phyloP scores from a whole-genome alignment of 2,888 invertebrate genomes.

The Calephelis perditalis region DNA sequence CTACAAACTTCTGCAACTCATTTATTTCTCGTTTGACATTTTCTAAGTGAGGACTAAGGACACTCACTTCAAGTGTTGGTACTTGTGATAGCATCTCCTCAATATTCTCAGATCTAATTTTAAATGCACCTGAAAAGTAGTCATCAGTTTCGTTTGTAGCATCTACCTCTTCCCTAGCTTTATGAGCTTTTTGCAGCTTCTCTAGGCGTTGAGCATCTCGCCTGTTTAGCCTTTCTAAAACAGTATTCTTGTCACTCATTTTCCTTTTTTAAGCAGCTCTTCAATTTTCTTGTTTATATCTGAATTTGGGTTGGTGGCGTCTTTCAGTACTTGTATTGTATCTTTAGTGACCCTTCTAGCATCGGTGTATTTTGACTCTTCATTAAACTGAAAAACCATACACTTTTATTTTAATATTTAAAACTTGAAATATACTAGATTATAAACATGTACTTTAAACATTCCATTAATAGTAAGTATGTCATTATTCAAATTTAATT shows the following conservation, averaged over 20 bases:
- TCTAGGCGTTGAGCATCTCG: conserved; percentile 82
- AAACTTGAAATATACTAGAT: no score
- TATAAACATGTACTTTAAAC: neutral
- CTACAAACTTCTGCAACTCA: conserved; percentile 86
- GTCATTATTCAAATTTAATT: no score
- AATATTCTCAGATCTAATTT: conserved; percentile 81
- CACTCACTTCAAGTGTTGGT: conserved; percentile 65
- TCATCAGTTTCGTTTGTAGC: conserved; percentile 83
- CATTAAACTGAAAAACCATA: conserved; percentile 51
- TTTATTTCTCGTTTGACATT: conserved; percentile 85
- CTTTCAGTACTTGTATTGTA: conserved; percentile 59
- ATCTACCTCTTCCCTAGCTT: conserved; percentile 79
- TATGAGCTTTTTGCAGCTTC: conserved; percentile 81
- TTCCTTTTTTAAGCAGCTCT: conserved; percentile 61
- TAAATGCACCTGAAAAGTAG: conserved; percentile 84
- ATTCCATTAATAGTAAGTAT: no score
- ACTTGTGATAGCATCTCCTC: conserved; percentile 78
- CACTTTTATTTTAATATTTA: neutral
- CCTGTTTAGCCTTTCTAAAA: conserved; percentile 68
- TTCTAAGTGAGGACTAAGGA: conserved; percentile 80
- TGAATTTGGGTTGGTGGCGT: conserved; percentile 64
- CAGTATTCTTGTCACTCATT: conserved; percentile 65
- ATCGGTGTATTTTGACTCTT: conserved; percentile 53
- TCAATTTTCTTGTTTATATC: conserved; percentile 65
- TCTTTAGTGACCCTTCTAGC: conserved; percentile 47